Conservation (phyloP, 2,797 vertebrate species). For the Enteromius viviparus region DNA sequence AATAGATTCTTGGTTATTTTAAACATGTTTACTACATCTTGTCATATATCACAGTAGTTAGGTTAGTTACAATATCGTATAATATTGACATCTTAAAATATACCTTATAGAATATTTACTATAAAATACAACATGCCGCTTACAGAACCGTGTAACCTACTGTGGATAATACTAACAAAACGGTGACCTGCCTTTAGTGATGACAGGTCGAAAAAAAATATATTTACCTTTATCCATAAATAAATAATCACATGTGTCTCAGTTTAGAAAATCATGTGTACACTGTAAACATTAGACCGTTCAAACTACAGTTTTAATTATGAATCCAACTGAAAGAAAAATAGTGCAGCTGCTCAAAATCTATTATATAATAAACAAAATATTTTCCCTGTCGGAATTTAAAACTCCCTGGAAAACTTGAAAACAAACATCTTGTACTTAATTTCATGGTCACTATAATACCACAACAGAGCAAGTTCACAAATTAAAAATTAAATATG, state of each 20-base stretch:
- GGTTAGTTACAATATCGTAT: constrained; percentile 20
- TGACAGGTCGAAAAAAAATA: background rate
- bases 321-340: constrained; percentile 53
- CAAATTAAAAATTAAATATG: constrained; percentile 54
- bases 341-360: constrained; percentile 23
- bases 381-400: constrained; percentile 31
- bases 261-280: constrained; percentile 23
- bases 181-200: constrained; percentile 3
- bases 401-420: constrained; percentile 39
- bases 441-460: constrained; percentile 29
- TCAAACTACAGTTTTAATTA: constrained; percentile 54
- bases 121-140: constrained; percentile 50
- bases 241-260: background rate
- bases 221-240: constrained; percentile 25
- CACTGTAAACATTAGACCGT: constrained; percentile 19
- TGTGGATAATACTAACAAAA: constrained; percentile 21
- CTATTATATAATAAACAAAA: constrained; percentile 50
- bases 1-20: constrained; percentile 1
- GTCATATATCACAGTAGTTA: constrained; percentile 1
- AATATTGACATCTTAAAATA: constrained; percentile 54
- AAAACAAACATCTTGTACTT: constrained; percentile 26
- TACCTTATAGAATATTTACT: constrained; percentile 36
- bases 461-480: constrained; percentile 30
- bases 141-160: background rate
- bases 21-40: background rate